Percentiles rank a stretch among this genome's conserved stretches.
phyloP scores from a whole-genome alignment of 2,797 vertebrate species.

The Tokudaia muenninki region DNA sequence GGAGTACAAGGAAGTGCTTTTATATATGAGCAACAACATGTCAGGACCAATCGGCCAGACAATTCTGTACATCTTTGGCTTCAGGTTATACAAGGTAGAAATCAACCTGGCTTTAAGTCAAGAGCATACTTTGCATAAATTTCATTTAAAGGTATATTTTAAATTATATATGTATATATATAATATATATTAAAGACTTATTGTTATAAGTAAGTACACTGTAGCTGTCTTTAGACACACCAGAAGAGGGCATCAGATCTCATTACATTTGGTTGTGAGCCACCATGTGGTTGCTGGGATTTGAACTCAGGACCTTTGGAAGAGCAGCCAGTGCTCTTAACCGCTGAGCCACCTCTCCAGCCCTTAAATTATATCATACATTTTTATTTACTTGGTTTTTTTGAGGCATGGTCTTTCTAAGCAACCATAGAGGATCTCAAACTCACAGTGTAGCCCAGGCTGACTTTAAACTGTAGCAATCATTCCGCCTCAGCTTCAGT shows the following conservation, averaged over 20 bases:
- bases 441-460: not conserved
- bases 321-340: too few species aligned
- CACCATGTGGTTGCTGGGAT: too few species aligned
- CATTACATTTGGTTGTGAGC: too few species aligned
- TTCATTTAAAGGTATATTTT: slow-evolving; percentile 47
- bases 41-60: slow-evolving; percentile 77
- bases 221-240: too few species aligned
- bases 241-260: too few species aligned
- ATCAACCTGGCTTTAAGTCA: slow-evolving; percentile 37
- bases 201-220: too few species aligned
- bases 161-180: not conserved
- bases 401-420: not conserved
- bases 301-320: too few species aligned
- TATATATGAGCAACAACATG: slow-evolving; percentile 76
- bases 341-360: too few species aligned
- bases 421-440: not conserved
- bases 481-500: not conserved
- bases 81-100: slow-evolving; percentile 11
- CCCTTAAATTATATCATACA: slow-evolving; percentile 20
- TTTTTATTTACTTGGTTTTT: not conserved
- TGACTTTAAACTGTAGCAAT: not conserved
- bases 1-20: slow-evolving; percentile 61
- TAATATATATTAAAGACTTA: not conserved
- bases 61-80: slow-evolving; percentile 12
- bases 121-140: not conserved